These are phyloP conservation scores for Lithobius niger DNA, from an alignment of 1,140 invertebrate genomes.

Conservation along the genomic window DNA sequence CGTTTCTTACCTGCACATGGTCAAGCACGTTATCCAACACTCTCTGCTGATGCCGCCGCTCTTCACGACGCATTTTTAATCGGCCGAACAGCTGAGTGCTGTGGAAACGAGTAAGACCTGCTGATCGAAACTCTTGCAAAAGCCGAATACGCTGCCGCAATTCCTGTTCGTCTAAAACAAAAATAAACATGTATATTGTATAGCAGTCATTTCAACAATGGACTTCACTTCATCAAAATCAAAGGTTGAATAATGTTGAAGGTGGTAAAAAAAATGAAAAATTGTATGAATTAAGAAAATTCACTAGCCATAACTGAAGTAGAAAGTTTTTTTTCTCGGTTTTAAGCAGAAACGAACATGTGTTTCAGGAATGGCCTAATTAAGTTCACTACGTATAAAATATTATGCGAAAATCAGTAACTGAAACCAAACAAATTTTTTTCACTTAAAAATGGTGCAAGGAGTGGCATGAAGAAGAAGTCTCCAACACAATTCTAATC, in stretches of 20 bases:
- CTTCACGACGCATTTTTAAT: slow-evolving; percentile 44
- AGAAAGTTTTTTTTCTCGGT: too few species aligned
- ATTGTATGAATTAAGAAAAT: too few species aligned
- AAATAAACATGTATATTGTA: slow-evolving; percentile 25
- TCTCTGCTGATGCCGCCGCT: slow-evolving; percentile 40
- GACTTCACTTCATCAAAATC: slow-evolving; percentile 55
- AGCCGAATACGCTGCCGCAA: slow-evolving; percentile 45
- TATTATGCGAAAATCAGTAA: too few species aligned
- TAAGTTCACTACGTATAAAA: too few species aligned
- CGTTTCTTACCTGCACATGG: slow-evolving; percentile 24
- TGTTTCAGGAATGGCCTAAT: too few species aligned
- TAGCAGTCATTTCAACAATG: slow-evolving; percentile 56
- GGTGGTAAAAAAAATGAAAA: neutral
- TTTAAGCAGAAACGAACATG: too few species aligned
- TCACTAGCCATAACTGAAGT: too few species aligned
- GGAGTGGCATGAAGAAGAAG: too few species aligned
- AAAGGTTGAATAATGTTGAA: slow-evolving; percentile 59
- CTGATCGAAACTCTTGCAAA: slow-evolving; percentile 50
- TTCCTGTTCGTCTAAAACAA: slow-evolving; percentile 40
- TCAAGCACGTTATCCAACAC: slow-evolving; percentile 26
- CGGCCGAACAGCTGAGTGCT: slow-evolving; percentile 51
- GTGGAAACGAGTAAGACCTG: slow-evolving; percentile 51
- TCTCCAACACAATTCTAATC: too few species aligned
- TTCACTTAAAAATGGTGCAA: too few species aligned
- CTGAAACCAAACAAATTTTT: too few species aligned